Percentiles rank a stretch among this genome's conserved stretches.
These are phyloP conservation scores for Corydoras sp. DNA, from an alignment of 2,113 vertebrate genomes.

Conservation along the genomic window DNA sequence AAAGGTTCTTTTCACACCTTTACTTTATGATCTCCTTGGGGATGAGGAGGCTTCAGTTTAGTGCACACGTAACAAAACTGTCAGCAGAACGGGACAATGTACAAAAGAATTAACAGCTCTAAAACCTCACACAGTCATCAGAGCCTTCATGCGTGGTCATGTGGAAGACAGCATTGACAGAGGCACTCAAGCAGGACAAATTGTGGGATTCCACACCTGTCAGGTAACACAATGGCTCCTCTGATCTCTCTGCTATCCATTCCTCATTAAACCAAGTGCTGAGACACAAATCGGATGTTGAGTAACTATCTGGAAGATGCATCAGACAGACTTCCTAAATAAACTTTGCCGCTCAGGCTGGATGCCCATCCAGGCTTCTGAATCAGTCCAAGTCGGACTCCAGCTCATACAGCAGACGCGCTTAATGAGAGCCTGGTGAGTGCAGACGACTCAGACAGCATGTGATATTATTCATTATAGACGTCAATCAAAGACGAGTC, in stretches of 20 bases:
- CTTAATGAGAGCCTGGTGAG: slow-evolving; percentile 1
- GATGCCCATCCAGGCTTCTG: too few species aligned
- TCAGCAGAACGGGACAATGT: too few species aligned
- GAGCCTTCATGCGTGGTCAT: neutral
- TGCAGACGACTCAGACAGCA: neutral
- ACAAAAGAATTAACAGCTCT: too few species aligned
- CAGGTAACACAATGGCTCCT: slow-evolving; percentile 18
- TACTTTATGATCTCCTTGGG: too few species aligned
- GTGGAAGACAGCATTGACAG: slow-evolving; percentile 19
- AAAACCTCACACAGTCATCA: neutral
- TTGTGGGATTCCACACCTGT: slow-evolving; percentile 11
- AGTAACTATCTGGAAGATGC: slow-evolving; percentile 7
- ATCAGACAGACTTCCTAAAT: neutral
- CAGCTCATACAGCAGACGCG: neutral
- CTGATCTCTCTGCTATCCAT: neutral
- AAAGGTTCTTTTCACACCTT: too few species aligned
- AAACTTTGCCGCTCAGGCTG: too few species aligned
- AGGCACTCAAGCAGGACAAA: slow-evolving; percentile 9
- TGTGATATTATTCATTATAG: neutral
- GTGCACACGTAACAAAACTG: too few species aligned
- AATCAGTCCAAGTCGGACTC: too few species aligned
- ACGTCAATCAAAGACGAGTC: neutral
- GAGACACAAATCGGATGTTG: neutral
- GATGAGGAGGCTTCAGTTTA: too few species aligned
- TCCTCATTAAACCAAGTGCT: neutral